Evolutionary conservation across 1,140 invertebrate genomes (phyloP).

Genomic region (Drosophila hydei): DNA sequence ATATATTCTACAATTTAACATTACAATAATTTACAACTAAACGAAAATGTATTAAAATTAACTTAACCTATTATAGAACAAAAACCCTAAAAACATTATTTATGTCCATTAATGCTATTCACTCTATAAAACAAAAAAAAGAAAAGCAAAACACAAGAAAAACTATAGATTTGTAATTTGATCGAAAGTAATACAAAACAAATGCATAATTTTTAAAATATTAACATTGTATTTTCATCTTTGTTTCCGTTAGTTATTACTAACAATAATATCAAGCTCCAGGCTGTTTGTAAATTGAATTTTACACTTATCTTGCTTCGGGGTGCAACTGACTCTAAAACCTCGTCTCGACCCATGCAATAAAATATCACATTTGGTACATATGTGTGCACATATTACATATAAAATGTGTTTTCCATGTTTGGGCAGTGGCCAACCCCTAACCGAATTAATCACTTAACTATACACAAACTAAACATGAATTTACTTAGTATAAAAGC

Average conservation of each 20-base stretch:
- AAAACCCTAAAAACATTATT: constrained; percentile 41
- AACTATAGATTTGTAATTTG: constrained; percentile 48
- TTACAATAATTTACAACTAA: constrained; percentile 78
- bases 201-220: constrained; percentile 74
- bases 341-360: constrained; percentile 43
- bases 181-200: constrained; percentile 69
- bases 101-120: constrained; percentile 72
- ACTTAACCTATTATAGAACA: constrained; percentile 60
- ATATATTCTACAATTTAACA: constrained; percentile 60
- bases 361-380: constrained; percentile 45
- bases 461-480: constrained; percentile 33
- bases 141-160: neutral
- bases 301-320: constrained; percentile 34
- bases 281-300: constrained; percentile 34
- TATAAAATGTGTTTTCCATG: constrained; percentile 30
- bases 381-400: constrained; percentile 20
- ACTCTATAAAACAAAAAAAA: constrained; percentile 57
- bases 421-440: constrained; percentile 53
- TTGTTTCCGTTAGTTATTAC: constrained; percentile 29
- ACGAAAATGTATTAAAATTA: constrained; percentile 75
- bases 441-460: constrained; percentile 51
- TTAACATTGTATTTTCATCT: constrained; percentile 49
- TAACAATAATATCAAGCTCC: constrained; percentile 28
- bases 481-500: constrained; percentile 30
- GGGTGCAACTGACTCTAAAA: constrained; percentile 3